Evolutionary conservation across 2,888 invertebrate genomes (phyloP).

Genomic region (Hydraecia micacea): DNA sequence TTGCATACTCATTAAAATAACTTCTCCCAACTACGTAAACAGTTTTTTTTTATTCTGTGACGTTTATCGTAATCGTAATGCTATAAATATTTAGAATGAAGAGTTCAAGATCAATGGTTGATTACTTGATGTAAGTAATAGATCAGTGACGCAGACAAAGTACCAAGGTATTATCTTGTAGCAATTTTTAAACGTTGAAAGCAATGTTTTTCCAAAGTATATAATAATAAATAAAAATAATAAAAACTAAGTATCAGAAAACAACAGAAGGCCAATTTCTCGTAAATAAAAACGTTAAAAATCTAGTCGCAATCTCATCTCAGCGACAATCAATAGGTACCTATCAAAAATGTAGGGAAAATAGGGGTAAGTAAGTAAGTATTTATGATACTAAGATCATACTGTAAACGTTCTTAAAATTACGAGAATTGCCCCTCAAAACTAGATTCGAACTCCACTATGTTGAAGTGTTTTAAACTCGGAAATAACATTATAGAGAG

Average conservation of each 20-base stretch:
- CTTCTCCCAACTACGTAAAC: neutral
- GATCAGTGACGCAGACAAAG: neutral
- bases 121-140: slow-evolving; percentile 32
- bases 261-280: no score
- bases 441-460: neutral
- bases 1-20: slow-evolving; percentile 13
- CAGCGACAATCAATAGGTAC: no score
- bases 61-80: slow-evolving; percentile 10
- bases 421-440: neutral
- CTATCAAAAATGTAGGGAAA: no score
- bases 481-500: slow-evolving; percentile 27
- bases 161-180: neutral
- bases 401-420: no score
- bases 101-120: slow-evolving; percentile 47
- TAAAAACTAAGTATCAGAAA: no score
- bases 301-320: no score
- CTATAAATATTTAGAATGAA: slow-evolving; percentile 17
- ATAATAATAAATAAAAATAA: neutral
- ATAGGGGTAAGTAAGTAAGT: no score
- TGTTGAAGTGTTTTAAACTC: slow-evolving; percentile 23
- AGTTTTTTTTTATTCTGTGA: neutral
- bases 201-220: neutral
- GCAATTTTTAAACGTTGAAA: no score
- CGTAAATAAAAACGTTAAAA: no score
- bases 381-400: no score